phyloP scores from a whole-genome alignment of 2,113 vertebrate genomes.

The Meleagris gallopavo region DNA sequence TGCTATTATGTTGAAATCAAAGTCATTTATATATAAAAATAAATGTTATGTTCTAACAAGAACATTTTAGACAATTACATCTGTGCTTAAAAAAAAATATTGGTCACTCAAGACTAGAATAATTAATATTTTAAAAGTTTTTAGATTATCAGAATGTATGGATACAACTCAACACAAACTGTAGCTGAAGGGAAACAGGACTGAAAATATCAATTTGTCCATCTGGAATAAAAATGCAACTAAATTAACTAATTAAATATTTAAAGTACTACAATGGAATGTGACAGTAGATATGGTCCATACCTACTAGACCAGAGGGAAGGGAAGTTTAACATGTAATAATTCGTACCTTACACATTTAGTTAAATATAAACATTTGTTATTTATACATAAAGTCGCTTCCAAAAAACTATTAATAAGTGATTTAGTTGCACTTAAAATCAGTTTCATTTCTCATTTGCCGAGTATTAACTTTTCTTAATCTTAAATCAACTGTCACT shows the following conservation, averaged over 20 bases:
- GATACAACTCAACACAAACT: constrained; percentile 81
- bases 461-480: constrained; percentile 82
- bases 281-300: constrained; percentile 77
- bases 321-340: constrained; percentile 79
- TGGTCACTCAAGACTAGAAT: constrained; percentile 84
- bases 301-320: constrained; percentile 76
- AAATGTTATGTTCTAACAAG: constrained; percentile 82
- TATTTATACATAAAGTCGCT: constrained; percentile 88
- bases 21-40: constrained; percentile 83
- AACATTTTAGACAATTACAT: constrained; percentile 84
- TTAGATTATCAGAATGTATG: constrained; percentile 83
- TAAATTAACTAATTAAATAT: constrained; percentile 82
- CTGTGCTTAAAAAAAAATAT: constrained; percentile 85
- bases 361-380: constrained; percentile 91
- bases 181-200: constrained; percentile 76
- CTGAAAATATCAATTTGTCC: constrained; percentile 79
- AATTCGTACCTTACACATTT: constrained; percentile 86
- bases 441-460: constrained; percentile 78
- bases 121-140: constrained; percentile 80
- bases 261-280: constrained; percentile 82
- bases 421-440: constrained; percentile 85
- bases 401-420: constrained; percentile 88
- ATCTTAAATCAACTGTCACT: constrained; percentile 79
- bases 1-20: constrained; percentile 78
- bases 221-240: constrained; percentile 76